Evolutionary conservation across 2,797 vertebrate species (phyloP).

Genomic region (Onychomys arenicola): DNA sequence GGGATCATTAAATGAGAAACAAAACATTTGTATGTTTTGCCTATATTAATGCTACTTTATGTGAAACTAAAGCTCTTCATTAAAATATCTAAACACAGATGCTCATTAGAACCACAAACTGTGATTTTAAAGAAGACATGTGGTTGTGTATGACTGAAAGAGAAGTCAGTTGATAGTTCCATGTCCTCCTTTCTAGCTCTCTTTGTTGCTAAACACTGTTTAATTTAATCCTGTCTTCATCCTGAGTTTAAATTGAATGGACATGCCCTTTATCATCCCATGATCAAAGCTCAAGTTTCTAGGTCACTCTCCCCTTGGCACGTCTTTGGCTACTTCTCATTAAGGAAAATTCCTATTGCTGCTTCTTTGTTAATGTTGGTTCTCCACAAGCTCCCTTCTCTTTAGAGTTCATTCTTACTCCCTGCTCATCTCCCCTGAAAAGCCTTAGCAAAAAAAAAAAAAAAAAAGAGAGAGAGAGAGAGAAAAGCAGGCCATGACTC

Average conservation of each 20-base stretch:
- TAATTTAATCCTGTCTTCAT: constrained; percentile 40
- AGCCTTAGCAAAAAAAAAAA: constrained; percentile 19
- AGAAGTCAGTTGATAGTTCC: constrained; percentile 43
- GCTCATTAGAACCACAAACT: constrained; percentile 57
- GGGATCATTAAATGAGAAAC: constrained; percentile 40
- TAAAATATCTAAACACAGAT: constrained; percentile 48
- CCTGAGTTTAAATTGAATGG: constrained; percentile 15
- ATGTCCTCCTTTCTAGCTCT: constrained; percentile 37
- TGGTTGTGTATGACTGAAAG: constrained; percentile 37
- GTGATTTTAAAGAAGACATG: constrained; percentile 36
- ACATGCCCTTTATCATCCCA: constrained; percentile 3
- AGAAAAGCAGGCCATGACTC: not conserved
- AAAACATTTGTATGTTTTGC: constrained; percentile 17
- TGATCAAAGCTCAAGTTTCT: constrained; percentile 46
- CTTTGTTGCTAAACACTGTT: not conserved
- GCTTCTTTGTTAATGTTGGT: not conserved
- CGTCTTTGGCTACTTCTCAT: constrained; percentile 37
- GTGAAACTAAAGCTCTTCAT: constrained; percentile 58
- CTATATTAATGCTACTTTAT: constrained; percentile 29
- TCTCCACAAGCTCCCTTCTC: constrained; percentile 1
- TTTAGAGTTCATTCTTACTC: not conserved
- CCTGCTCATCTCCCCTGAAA: not conserved
- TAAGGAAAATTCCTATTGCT: not conserved
- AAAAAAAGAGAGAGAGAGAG: no score
- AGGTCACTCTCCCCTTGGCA: not conserved